Percentiles rank a stretch among this genome's conserved stretches.
Evolutionary conservation across 2,113 vertebrate species (phyloP).

Genomic region (Ovis aries): DNA sequence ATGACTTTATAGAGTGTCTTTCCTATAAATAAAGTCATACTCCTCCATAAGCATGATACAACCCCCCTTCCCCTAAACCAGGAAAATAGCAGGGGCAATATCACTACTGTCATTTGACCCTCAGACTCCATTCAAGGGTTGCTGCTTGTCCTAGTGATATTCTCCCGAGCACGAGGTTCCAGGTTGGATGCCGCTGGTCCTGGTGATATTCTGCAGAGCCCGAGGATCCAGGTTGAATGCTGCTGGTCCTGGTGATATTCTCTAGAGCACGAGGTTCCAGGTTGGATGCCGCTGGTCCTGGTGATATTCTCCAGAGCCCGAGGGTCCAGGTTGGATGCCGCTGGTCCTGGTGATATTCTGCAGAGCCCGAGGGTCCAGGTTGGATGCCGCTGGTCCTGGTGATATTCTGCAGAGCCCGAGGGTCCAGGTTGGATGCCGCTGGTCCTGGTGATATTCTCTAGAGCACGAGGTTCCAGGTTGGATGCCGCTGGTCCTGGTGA

Average conservation of each 20-base stretch:
- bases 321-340: neutral
- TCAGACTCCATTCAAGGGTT: neutral
- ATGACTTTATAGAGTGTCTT: neutral
- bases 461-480: too few relatives aligned
- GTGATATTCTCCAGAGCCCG: too few relatives aligned
- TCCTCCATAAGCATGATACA: neutral
- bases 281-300: too few relatives aligned
- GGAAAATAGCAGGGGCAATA: neutral
- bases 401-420: too few relatives aligned
- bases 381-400: too few relatives aligned
- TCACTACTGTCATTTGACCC: neutral
- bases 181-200: neutral
- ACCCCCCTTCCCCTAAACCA: neutral
- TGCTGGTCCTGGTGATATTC: too few relatives aligned
- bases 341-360: too few relatives aligned
- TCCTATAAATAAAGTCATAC: neutral
- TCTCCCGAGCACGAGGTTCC: neutral
- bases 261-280: accelerated
- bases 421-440: neutral
- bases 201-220: too few relatives aligned
- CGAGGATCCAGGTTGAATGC: accelerated
- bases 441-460: too few relatives aligned
- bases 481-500: too few relatives aligned
- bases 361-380: too few relatives aligned
- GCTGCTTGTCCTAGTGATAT: neutral